Conservation (phyloP, 2,113 vertebrate species). For the Saccopteryx leptura region DNA sequence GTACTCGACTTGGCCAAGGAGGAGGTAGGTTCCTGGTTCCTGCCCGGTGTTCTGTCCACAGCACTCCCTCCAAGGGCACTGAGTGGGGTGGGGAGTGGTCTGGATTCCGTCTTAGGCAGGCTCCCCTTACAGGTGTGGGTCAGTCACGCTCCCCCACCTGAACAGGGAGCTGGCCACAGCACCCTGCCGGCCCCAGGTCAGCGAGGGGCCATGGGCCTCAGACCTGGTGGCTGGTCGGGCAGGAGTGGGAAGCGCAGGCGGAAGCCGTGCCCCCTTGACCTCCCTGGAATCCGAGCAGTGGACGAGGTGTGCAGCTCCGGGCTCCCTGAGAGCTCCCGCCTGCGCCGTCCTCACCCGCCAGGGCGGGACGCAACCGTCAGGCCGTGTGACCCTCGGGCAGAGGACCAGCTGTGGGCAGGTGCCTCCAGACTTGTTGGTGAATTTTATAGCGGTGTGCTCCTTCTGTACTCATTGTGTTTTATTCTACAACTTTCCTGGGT, state of each 20-base stretch:
- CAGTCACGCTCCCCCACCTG: no score
- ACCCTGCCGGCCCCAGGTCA: neutral
- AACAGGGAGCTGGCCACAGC: neutral
- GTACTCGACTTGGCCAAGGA: neutral
- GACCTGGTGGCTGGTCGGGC: neutral
- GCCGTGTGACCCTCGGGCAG: accelerated
- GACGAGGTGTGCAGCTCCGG: accelerated
- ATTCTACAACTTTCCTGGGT: neutral
- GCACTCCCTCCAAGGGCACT: accelerated
- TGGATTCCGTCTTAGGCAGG: neutral
- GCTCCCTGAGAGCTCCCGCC: neutral
- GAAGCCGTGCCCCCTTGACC: accelerated
- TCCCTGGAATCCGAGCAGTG: accelerated
- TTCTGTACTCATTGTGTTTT: neutral
- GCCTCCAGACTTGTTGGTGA: accelerated
- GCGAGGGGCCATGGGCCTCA: neutral
- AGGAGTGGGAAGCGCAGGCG: neutral
- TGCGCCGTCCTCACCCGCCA: accelerated
- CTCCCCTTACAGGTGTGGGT: neutral
- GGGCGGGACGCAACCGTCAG: neutral
- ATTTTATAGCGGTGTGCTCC: accelerated
- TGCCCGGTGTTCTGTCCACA: no score
- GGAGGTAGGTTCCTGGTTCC: neutral
- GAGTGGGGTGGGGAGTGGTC: accelerated
- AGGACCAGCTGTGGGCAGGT: accelerated